These are phyloP conservation scores for Clarias gariepinus DNA, from an alignment of 2,113 vertebrate species.

Conservation along the genomic window DNA sequence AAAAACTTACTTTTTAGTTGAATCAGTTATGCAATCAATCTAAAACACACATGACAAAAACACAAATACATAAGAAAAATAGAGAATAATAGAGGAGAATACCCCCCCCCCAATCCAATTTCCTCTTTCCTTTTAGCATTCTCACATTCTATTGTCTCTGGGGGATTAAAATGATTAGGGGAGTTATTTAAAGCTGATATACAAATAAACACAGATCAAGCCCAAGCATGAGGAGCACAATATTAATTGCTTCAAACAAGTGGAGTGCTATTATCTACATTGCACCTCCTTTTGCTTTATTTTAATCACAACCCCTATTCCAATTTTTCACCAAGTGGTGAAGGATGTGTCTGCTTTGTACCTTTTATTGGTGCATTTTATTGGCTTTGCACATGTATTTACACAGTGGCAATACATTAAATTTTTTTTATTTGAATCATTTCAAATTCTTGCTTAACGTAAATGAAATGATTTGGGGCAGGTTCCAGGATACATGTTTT, in stretches of 20 bases:
- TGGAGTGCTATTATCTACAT: slow-evolving; percentile 17
- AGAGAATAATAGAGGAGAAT: not conserved
- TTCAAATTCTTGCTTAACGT: not conserved
- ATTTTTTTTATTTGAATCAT: not conserved
- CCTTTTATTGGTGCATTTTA: not conserved
- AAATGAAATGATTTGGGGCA: not conserved
- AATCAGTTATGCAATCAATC: not conserved
- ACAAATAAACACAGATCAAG: slow-evolving; percentile 46
- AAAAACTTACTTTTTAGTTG: not conserved
- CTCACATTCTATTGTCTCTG: slow-evolving; percentile 34
- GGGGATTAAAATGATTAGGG: slow-evolving; percentile 36
- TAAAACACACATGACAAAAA: not conserved
- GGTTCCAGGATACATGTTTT: not conserved
- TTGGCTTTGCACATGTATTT: too few species aligned
- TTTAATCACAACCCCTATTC: slow-evolving; percentile 8
- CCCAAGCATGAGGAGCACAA: slow-evolving; percentile 29
- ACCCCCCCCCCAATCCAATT: not conserved
- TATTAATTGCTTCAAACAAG: slow-evolving; percentile 28
- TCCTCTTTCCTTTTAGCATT: not conserved
- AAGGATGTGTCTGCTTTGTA: not conserved
- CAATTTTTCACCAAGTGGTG: not conserved
- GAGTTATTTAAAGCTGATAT: slow-evolving; percentile 45
- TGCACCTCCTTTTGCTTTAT: not conserved
- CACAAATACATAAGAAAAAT: not conserved
- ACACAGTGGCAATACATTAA: too few species aligned